Evolutionary conservation across 2,113 vertebrate species (phyloP).

Genomic region (Notechis scutatus): DNA sequence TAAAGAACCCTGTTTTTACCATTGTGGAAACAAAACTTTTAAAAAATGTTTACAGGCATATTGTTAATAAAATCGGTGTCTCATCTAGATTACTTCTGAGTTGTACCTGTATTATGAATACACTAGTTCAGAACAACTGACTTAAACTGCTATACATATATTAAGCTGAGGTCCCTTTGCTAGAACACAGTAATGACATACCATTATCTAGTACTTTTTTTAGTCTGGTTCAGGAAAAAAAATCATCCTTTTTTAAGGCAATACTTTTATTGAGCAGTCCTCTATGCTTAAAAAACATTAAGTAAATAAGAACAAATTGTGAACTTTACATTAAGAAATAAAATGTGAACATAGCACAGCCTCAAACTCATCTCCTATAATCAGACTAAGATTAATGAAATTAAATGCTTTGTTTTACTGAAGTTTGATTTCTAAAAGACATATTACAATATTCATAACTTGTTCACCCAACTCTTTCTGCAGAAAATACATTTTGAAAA

Average conservation of each 20-base stretch:
- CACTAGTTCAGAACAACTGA: not conserved
- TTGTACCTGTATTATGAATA: not conserved
- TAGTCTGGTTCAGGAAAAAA: not conserved
- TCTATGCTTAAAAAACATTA: not conserved
- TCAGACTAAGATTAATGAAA: conserved; percentile 54
- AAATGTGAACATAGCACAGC: conserved; percentile 5
- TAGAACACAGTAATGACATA: not conserved
- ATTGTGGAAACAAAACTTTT: not conserved
- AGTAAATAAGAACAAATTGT: not conserved
- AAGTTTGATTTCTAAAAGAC: conserved; percentile 63
- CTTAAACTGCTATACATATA: not conserved
- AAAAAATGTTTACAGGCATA: not conserved
- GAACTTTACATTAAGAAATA: not conserved
- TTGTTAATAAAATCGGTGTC: not conserved
- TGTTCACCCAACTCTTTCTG: conserved; percentile 63
- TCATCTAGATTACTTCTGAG: not conserved
- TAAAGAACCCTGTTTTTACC: not conserved
- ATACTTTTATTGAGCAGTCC: not conserved
- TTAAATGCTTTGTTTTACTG: conserved; percentile 59
- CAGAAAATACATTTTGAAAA: conserved; percentile 63
- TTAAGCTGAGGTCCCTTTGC: not conserved
- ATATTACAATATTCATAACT: conserved; percentile 61
- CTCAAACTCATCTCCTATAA: conserved; percentile 31
- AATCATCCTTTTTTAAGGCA: not conserved
- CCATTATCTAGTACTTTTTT: conserved; percentile 3